Conservation (phyloP, 1,140 invertebrate species). For the Chironomus striatipennis region DNA sequence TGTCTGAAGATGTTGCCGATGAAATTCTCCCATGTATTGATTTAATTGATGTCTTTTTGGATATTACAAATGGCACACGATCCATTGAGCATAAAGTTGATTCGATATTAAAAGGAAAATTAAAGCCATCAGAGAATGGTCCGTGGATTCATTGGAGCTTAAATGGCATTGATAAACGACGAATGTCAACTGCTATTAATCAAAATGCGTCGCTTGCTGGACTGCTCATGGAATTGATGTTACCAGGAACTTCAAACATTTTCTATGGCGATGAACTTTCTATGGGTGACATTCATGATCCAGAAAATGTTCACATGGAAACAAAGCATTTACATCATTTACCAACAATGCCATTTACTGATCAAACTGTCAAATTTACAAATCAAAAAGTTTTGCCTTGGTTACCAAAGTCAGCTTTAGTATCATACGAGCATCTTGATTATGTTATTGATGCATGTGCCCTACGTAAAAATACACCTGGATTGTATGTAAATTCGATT, state of each 20-base stretch:
- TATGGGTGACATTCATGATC: constrained; percentile 41
- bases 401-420: constrained; percentile 44
- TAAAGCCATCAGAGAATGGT: constrained; percentile 34
- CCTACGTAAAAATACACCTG: constrained; percentile 49
- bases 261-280: constrained; percentile 77
- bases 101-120: constrained; percentile 40
- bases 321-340: constrained; percentile 55
- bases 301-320: constrained; percentile 50
- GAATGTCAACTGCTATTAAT: constrained; percentile 46
- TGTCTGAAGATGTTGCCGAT: constrained; percentile 39
- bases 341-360: constrained; percentile 52
- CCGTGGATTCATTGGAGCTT: constrained; percentile 73
- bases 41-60: constrained; percentile 58
- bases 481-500: constrained; percentile 59
- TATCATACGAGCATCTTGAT: constrained; percentile 43
- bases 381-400: constrained; percentile 46
- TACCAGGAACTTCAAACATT: constrained; percentile 70
- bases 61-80: constrained; percentile 48
- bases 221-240: constrained; percentile 57
- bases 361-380: constrained; percentile 40
- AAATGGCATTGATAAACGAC: constrained; percentile 48
- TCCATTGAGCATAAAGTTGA: constrained; percentile 50
- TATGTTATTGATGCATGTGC: constrained; percentile 47
- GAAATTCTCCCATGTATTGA: constrained; percentile 55
- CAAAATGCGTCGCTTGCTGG: constrained; percentile 54